These are phyloP conservation scores for Apamea epomidion DNA, from an alignment of 2,888 invertebrate genomes.

Conservation along the genomic window DNA sequence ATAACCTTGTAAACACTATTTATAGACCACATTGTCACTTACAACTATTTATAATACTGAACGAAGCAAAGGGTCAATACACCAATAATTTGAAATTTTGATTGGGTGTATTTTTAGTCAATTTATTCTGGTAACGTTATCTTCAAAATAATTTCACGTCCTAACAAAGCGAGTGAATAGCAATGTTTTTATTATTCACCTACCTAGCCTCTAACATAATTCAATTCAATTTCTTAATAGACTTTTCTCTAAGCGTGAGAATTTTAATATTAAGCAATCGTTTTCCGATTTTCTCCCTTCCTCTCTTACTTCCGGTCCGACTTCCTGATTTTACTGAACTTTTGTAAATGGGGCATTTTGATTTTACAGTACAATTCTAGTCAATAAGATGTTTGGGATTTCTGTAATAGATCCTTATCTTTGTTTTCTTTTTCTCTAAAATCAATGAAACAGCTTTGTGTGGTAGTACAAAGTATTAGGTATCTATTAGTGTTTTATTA, in stretches of 20 bases:
- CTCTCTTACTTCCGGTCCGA: slow-evolving; percentile 49
- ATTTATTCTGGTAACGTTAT: slow-evolving; percentile 54
- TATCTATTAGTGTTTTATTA: background rate
- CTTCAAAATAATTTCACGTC: slow-evolving; percentile 51
- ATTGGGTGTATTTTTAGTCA: slow-evolving; percentile 42
- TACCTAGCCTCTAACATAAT: slow-evolving; percentile 9
- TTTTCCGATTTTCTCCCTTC: slow-evolving; percentile 37
- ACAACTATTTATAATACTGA: slow-evolving; percentile 40
- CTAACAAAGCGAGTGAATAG: slow-evolving; percentile 24
- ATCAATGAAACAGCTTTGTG: background rate
- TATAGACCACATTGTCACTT: slow-evolving; percentile 41
- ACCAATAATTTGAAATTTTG: slow-evolving; percentile 50
- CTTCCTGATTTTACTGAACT: slow-evolving; percentile 52
- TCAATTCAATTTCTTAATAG: slow-evolving; percentile 30
- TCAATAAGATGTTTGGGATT: slow-evolving; percentile 10
- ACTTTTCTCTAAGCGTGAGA: slow-evolving; percentile 25
- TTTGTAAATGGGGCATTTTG: slow-evolving; percentile 31
- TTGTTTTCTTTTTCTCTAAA: background rate
- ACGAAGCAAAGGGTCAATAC: slow-evolving; percentile 31
- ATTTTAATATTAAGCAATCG: slow-evolving; percentile 39
- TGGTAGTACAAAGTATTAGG: background rate
- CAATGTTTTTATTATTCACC: slow-evolving; percentile 13
- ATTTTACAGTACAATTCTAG: slow-evolving; percentile 10
- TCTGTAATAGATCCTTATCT: background rate
- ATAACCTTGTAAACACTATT: slow-evolving; percentile 47